Percentiles rank a stretch among this genome's conserved stretches.
These are phyloP conservation scores for Microtus ochrogaster DNA, from an alignment of 2,113 vertebrate species.

Conservation along the genomic window DNA sequence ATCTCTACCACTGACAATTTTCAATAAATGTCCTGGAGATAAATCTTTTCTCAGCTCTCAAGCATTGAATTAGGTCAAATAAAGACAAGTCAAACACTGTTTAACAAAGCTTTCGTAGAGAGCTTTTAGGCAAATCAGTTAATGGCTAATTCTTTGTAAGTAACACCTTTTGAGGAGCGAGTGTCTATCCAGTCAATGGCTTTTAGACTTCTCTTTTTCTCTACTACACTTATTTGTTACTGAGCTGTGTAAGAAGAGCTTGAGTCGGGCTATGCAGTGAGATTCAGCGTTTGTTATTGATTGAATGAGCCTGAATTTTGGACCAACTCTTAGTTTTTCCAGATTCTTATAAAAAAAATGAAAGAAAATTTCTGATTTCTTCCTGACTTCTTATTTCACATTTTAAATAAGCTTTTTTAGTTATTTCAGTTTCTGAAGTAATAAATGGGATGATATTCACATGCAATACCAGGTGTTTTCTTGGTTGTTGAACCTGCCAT, in stretches of 20 bases:
- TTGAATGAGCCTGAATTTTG: neutral
- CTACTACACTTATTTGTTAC: neutral
- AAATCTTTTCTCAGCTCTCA: neutral
- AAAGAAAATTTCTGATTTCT: neutral
- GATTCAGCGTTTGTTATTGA: neutral
- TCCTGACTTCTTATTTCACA: neutral
- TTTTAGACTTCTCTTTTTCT: neutral
- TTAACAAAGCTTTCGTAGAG: neutral
- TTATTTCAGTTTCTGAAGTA: neutral
- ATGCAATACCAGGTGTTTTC: neutral
- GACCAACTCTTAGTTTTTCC: neutral
- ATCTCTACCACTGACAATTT: neutral
- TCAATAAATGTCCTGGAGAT: neutral
- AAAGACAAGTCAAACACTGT: neutral
- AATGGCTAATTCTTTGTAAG: neutral
- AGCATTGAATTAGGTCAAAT: neutral
- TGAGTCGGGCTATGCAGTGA: neutral
- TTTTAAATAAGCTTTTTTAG: neutral
- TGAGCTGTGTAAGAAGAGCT: neutral
- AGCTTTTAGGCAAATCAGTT: neutral
- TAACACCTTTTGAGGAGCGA: neutral
- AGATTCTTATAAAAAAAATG: neutral
- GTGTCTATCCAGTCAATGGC: neutral
- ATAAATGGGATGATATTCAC: neutral
- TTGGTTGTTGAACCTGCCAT: neutral